A percentile compares a stretch with the other conserved stretches of the same genome.
phyloP scores from a whole-genome alignment of 2,113 vertebrate genomes.

The Eulemur rufifrons region DNA sequence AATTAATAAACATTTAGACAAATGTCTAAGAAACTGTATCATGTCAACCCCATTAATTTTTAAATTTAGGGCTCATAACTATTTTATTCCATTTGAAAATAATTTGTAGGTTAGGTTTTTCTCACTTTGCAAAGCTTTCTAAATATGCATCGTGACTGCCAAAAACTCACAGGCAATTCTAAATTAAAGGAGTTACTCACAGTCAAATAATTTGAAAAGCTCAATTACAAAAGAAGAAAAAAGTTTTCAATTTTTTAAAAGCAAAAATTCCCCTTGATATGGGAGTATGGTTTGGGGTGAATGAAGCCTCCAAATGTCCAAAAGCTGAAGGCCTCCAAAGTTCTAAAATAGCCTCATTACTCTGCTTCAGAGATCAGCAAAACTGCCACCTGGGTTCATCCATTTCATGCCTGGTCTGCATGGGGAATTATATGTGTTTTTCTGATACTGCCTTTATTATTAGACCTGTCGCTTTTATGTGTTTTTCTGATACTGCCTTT shows the following conservation, averaged over 20 bases:
- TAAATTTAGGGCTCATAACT: not conserved
- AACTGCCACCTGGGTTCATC: not conserved
- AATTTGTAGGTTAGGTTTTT: conserved; percentile 48
- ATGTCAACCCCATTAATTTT: not conserved
- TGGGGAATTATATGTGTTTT: not conserved
- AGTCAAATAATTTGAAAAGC: conserved; percentile 48
- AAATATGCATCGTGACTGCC: conserved; percentile 31
- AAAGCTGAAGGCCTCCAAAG: not conserved
- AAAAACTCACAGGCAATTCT: conserved; percentile 59
- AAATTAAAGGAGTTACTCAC: conserved; percentile 60
- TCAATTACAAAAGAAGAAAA: not conserved
- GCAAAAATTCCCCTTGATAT: conserved; percentile 4
- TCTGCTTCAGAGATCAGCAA: not conserved
- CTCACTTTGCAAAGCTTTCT: conserved; percentile 58
- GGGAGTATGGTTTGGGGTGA: not conserved
- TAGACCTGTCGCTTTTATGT: not conserved
- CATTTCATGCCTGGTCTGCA: not conserved
- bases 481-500: not conserved
- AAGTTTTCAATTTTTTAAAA: conserved; percentile 28
- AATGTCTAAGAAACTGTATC: not conserved
- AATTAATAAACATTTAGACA: conserved; percentile 42
- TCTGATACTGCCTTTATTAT: not conserved
- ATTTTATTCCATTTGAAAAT: conserved; percentile 48
- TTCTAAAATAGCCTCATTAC: not conserved
- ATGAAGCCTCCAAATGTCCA: not conserved